Base-by-base conservation (phyloP, 2,888 invertebrate genomes). In the Drosophila borborema region DNA sequence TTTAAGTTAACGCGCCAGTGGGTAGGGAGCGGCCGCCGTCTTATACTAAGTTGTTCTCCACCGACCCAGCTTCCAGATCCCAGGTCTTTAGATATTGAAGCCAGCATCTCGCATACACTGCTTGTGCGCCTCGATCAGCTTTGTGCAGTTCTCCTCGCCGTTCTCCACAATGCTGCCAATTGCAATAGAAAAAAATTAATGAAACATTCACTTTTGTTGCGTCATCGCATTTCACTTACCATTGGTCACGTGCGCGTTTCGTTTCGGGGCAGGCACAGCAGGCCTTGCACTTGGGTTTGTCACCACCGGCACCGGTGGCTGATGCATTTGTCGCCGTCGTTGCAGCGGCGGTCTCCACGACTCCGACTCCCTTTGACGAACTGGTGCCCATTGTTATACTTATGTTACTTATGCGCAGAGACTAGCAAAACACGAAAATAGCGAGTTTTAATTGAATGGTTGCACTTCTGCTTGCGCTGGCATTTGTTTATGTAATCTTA, bases 241-340 rank as follows among this genome's bases (percentile, higher is more conserved):
- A 99, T 78, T 96, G 95, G 94, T 99, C 99, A 90, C 99, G 94
- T 40, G 94, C 96, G 93, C 95, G 95, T 93, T 98, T 99, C 0
- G 99, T 99, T 94, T 99, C 99, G 0, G 99, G 99, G 93, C 99
- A 99, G 5, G 99, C 99, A 94, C 99, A 99, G 91, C 99, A 99
- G 5, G 99, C 97, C 92, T 98, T 99, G 74, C 98, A 94, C 91
- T 98, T 97, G 54, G 96, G 96, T 86, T 96, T 96, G 8, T 84
- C 90, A 3, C 68, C 85, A 9, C 68, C 80, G 45, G 56, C 60
- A 14, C 65, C 81, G 2, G 53, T 55, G 20, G 91, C 89, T 2
- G 64, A 51, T 12, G 94, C 93, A 16, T 92, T 93, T 46, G 82
- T 81, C 16, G 76, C 68, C 31, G 51, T 66, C 16, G 81, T 18